Evolutionary conservation across 2,113 vertebrate genomes (phyloP), one percentile per base, ranked within the genome.

Genomic region (Delphinus delphis): DNA sequence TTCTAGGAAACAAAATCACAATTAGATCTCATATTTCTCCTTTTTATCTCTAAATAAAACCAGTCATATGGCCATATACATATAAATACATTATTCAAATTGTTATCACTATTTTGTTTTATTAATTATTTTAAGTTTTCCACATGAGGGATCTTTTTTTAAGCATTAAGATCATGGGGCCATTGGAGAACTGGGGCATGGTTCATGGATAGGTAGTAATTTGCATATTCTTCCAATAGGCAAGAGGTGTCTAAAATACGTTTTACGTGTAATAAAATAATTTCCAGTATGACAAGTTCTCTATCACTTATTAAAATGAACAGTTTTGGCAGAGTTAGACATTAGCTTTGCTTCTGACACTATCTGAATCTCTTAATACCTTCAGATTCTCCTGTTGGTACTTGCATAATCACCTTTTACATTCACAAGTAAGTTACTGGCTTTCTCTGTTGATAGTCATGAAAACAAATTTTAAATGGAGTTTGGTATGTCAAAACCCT

Each of bases 401-500:
- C 88, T 85, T 95, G 55, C 28, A 68, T 98, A 96, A 97, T 97
- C 92, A 96, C 87, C 88, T 88, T 97, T 95, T 96, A 92, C 71
- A 92, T 93, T 96, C 85, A 96, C 82, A 97, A 92, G 50, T 85
- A 87, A 93, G 92, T 92, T 55, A 73, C 92, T 26, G 73, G 95
- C 41, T 89, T 88, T 96, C 73, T 76, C 96, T 77, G 58, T 47
- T 88, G 92, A 88, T 93, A 96, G 89, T 97, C 95, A 93, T 93
- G 87, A 96, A 97, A 97, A 97, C 79, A 97, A 85, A 93, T 97
- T 98, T 98, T 98, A 97, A 98, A 97, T 98, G 97, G 90, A 97
- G 87, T 96, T 97, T 97, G 92, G 80, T 92, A 95, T 97, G 97
- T 98, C 95, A 98, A 85, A 97, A 93, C 83, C 79, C 95, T 82